A percentile compares a stretch with the other conserved stretches of the same genome.
Conservation (phyloP, 2,113 vertebrate genomes). For the Perccottus glenii region DNA sequence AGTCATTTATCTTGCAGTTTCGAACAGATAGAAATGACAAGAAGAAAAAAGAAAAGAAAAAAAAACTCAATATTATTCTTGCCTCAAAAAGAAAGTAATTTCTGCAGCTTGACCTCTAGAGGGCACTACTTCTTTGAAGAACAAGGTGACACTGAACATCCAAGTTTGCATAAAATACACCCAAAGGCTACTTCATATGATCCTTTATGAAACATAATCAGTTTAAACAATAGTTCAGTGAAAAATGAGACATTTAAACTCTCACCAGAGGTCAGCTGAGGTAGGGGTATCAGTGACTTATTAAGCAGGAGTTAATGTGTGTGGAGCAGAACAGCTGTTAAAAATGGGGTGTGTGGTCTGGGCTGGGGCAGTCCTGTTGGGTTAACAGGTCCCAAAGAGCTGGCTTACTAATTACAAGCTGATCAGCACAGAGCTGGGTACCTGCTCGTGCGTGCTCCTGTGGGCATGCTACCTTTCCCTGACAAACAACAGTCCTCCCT, state of each 20-base stretch:
- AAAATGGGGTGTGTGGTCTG: conserved; percentile 46
- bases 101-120: conserved; percentile 44
- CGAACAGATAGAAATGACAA: neutral
- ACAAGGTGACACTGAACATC: conserved; percentile 7
- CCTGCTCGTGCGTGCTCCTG: conserved; percentile 52
- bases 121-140: conserved; percentile 42
- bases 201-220: neutral
- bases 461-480: conserved; percentile 47
- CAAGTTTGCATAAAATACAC: neutral
- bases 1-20: conserved; percentile 4
- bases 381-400: conserved; percentile 57
- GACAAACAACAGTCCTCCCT: conserved; percentile 59
- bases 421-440: conserved; percentile 40
- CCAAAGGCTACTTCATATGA: neutral
- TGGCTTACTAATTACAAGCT: conserved; percentile 63
- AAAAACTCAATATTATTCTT: neutral
- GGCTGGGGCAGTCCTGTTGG: conserved; percentile 42
- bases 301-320: conserved; percentile 29
- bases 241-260: neutral
- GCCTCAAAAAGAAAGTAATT: neutral
- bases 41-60: conserved; percentile 13
- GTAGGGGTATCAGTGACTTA: conserved; percentile 7
- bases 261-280: neutral
- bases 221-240: neutral
- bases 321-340: conserved; percentile 23